Percentiles rank a stretch among this genome's conserved stretches.
Conservation (phyloP, 1,140 invertebrate genomes). For the Metopolophium dirhodum region DNA sequence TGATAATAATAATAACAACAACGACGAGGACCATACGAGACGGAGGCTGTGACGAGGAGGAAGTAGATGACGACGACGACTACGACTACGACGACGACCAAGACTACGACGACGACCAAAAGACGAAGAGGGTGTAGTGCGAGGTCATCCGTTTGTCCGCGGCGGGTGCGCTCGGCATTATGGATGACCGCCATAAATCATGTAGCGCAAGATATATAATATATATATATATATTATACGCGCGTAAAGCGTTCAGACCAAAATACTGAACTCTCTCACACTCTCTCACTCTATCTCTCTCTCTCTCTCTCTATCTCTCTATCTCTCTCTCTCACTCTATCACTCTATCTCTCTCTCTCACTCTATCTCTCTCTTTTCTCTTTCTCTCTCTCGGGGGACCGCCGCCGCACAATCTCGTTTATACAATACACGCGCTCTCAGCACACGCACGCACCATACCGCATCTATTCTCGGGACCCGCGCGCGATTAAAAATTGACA, state of each 20-base stretch:
- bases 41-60: neutral
- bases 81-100: neutral
- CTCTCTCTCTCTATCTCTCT: neutral
- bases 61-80: neutral
- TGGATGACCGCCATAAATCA: conserved; percentile 56
- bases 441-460: neutral
- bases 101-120: neutral
- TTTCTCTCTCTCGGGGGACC: conserved; percentile 11
- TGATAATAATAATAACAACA: neutral
- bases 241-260: neutral
- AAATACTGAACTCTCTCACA: neutral
- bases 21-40: neutral
- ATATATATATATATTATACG: neutral
- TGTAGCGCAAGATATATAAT: neutral
- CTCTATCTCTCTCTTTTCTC: neutral
- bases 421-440: conserved; percentile 13
- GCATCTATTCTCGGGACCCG: neutral
- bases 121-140: neutral
- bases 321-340: neutral
- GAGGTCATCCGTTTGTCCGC: conserved; percentile 55
- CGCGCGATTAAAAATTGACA: conserved; percentile 56
- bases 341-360: neutral
- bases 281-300: neutral
- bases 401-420: conserved; percentile 42
- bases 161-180: conserved; percentile 32